phyloP scores from a whole-genome alignment of 2,888 invertebrate genomes.

The Hermaeophaga mercurialis region DNA sequence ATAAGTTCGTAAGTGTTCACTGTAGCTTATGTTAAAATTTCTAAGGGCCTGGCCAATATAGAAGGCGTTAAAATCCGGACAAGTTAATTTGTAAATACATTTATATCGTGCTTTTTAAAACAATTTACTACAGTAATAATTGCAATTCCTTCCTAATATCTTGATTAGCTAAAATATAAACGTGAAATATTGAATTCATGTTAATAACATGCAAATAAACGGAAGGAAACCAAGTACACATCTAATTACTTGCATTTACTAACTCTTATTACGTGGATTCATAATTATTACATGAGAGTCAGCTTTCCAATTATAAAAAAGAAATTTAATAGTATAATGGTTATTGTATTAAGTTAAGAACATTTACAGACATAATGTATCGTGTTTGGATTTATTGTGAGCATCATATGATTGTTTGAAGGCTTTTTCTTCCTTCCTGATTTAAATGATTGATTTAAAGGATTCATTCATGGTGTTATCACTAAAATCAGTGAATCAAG shows the following conservation, averaged over 20 bases:
- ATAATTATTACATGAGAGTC: constrained; percentile 41
- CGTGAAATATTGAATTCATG: constrained; percentile 3
- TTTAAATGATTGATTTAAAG: no score
- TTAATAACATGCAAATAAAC: constrained; percentile 21
- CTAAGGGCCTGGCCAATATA: no score
- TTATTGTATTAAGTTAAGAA: constrained; percentile 25
- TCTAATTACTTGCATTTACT: constrained; percentile 30
- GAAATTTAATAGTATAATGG: constrained; percentile 41
- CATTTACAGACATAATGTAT: constrained; percentile 26
- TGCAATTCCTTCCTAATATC: no score
- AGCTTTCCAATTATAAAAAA: constrained; percentile 46
- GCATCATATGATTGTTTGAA: constrained; percentile 3
- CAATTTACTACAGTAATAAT: no score
- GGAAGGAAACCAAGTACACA: constrained; percentile 32
- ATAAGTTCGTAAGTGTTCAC: no score
- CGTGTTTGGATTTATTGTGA: constrained; percentile 29
- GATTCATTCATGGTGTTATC: no score
- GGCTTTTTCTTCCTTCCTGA: background rate
- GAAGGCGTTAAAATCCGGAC: no score
- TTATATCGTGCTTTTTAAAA: no score
- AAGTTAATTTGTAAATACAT: no score
- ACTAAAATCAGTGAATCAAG: no score
- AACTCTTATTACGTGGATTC: constrained; percentile 23
- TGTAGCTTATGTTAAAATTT: no score
- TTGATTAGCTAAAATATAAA: background rate